These are phyloP conservation scores for Machimus atricapillus DNA, from an alignment of 2,888 invertebrate genomes.

Conservation along the genomic window DNA sequence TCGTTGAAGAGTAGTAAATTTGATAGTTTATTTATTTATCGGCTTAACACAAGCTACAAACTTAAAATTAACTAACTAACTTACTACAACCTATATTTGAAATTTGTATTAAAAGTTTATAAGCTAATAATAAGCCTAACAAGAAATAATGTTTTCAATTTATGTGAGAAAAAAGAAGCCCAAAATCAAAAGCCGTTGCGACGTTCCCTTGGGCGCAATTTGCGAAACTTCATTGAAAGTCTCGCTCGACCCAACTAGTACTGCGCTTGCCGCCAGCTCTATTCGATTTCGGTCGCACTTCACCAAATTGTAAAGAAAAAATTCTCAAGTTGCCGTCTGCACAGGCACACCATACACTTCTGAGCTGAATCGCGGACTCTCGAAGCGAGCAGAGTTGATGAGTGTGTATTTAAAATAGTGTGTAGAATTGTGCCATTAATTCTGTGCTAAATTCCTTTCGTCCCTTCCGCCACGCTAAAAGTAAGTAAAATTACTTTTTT, in stretches of 20 bases:
- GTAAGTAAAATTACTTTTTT: slow-evolving; percentile 49
- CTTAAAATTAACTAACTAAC: too few relatives aligned
- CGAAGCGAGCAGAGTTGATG: slow-evolving; percentile 40
- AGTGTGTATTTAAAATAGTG: slow-evolving; percentile 52
- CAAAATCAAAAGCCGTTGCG: background rate
- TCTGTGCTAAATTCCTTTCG: slow-evolving; percentile 52
- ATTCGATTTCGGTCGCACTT: background rate
- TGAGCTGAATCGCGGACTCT: slow-evolving; percentile 41
- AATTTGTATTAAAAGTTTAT: too few relatives aligned
- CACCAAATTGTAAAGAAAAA: slow-evolving; percentile 31
- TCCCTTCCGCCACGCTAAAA: slow-evolving; percentile 51
- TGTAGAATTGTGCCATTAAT: slow-evolving; percentile 53
- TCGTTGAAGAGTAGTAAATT: too few relatives aligned
- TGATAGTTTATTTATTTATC: too few relatives aligned
- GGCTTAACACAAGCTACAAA: too few relatives aligned
- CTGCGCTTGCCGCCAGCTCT: background rate
- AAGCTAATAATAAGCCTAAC: background rate
- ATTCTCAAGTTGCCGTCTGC: slow-evolving; percentile 37
- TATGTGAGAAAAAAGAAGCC: background rate
- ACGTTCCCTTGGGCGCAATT: background rate
- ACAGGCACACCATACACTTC: slow-evolving; percentile 37
- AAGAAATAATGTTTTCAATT: background rate
- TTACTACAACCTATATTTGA: too few relatives aligned
- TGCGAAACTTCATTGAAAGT: background rate
- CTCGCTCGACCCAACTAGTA: slow-evolving; percentile 4